Conservation (phyloP, 2,113 vertebrate species). For the Promerops cafer region DNA sequence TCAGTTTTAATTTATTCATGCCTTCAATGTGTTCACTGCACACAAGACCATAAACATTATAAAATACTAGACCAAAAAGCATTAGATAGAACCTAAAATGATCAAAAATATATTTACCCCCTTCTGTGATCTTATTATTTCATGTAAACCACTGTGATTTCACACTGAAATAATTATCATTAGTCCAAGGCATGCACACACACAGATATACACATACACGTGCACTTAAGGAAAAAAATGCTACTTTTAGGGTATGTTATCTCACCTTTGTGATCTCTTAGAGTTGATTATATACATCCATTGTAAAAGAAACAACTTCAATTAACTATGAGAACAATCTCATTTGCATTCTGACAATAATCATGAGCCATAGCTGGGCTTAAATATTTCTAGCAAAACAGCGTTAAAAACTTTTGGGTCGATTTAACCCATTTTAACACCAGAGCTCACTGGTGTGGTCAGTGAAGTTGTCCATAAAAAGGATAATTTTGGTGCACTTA, state of each 20-base stretch:
- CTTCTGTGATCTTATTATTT: slow-evolving; percentile 83
- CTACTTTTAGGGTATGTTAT: slow-evolving; percentile 73
- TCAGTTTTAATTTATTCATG: slow-evolving; percentile 62
- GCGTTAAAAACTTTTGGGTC: slow-evolving; percentile 35
- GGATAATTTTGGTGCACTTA: not conserved
- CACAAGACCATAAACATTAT: slow-evolving; percentile 52
- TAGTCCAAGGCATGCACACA: slow-evolving; percentile 64
- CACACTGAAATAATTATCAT: slow-evolving; percentile 87
- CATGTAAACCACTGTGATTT: slow-evolving; percentile 80
- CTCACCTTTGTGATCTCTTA: slow-evolving; percentile 70
- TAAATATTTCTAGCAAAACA: slow-evolving; percentile 59
- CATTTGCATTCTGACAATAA: slow-evolving; percentile 70
- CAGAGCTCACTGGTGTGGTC: not conserved
- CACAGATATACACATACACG: slow-evolving; percentile 32
- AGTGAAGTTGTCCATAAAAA: not conserved
- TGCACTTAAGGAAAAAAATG: slow-evolving; percentile 56
- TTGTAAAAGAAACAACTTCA: slow-evolving; percentile 73
- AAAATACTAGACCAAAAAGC: slow-evolving; percentile 62
- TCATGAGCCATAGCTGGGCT: slow-evolving; percentile 43
- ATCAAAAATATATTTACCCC: slow-evolving; percentile 83
- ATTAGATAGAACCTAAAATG: slow-evolving; percentile 74
- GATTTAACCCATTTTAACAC: slow-evolving; percentile 51
- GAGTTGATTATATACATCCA: slow-evolving; percentile 66
- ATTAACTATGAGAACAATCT: slow-evolving; percentile 71
- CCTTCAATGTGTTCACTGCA: slow-evolving; percentile 58